Conservation (phyloP, 2,113 vertebrate species). For the Malurus melanocephalus region DNA sequence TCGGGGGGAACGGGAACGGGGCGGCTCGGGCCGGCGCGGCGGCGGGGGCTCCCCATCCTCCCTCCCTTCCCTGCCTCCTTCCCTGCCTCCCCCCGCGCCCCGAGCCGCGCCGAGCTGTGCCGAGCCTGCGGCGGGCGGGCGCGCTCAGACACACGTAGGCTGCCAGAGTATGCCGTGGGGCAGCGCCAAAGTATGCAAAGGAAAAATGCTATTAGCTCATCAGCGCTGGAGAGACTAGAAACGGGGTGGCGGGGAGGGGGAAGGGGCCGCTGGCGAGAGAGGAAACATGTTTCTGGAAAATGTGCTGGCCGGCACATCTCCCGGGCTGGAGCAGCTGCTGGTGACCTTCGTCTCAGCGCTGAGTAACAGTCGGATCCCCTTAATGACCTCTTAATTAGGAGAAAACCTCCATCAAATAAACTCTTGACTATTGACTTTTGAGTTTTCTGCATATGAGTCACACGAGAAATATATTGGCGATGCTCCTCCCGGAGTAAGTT, state of each 20-base stretch:
- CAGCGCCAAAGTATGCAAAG: conserved; percentile 75
- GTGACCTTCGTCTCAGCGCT: conserved; percentile 31
- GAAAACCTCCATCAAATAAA: conserved; percentile 68
- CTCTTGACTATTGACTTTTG: conserved; percentile 64
- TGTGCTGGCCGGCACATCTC: conserved; percentile 56
- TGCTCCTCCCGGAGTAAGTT: conserved; percentile 39
- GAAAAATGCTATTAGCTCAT: conserved; percentile 80
- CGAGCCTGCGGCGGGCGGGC: conserved; percentile 63
- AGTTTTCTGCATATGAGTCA: conserved; percentile 65
- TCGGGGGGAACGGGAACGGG: no score
- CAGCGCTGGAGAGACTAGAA: conserved; percentile 60
- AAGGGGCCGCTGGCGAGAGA: conserved; percentile 49
- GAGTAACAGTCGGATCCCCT: conserved; percentile 46
- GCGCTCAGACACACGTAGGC: conserved; percentile 71
- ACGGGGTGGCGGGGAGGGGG: conserved; percentile 49
- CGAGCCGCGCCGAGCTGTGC: neutral
- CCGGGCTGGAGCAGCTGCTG: neutral
- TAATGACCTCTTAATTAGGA: conserved; percentile 57
- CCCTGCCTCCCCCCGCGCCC: neutral
- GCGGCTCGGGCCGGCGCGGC: no score
- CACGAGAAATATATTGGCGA: conserved; percentile 60
- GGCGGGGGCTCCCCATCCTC: no score
- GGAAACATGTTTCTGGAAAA: conserved; percentile 53
- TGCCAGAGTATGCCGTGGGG: conserved; percentile 75
- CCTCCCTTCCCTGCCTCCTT: neutral